Evolutionary conservation across 2,888 invertebrate species (phyloP), one percentile per base, ranked within the genome.

Genomic region (Nezara viridula): DNA sequence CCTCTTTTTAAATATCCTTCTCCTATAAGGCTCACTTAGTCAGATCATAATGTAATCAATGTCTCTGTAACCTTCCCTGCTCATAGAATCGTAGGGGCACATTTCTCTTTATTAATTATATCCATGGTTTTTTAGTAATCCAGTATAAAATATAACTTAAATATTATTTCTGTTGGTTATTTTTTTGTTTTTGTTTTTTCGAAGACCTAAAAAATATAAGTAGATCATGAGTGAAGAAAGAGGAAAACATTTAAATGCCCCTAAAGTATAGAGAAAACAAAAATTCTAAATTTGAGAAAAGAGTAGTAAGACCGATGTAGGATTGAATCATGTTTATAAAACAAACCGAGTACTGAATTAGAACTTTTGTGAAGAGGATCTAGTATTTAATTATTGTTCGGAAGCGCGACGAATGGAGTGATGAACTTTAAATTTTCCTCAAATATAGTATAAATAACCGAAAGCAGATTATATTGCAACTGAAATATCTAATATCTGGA

Each of bases 161-260:
- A 60, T 60, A 60, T 60, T 60, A 60, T 60, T 32, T 60, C 60
- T 60, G 27, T 60, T 27, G 60, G 9, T 3, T 21, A 77, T 77
- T 40, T 77, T 77, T 21, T 77, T 77, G 32, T 73, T n/a, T n/a
- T 37, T 73, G 12, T 40, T 77, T 37, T 77, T 77, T 77, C 77
- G 77, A 40, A 40, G 77, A 77, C 77, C 77, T 77, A 77, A 77
- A 77, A 77, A 77, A 77, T 77, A 77, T 77, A 77, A 77, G 37
- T 77, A 24, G 77, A 24, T 40, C 37, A 77, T 77, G 40, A 77
- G 77, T 77, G 40, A 77, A 77, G 37, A 7, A 40, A 77, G 40
- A 77, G 40, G 40, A 21, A 77, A 9, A 21, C 40, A 40, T 77
- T 40, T 77, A 19, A 44, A 44, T 77, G 27, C 40, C 77, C 40